A percentile compares a stretch with the other conserved stretches of the same genome.
phyloP scores from a whole-genome alignment of 2,113 vertebrate species.

The Proterorhinus semilunaris region DNA sequence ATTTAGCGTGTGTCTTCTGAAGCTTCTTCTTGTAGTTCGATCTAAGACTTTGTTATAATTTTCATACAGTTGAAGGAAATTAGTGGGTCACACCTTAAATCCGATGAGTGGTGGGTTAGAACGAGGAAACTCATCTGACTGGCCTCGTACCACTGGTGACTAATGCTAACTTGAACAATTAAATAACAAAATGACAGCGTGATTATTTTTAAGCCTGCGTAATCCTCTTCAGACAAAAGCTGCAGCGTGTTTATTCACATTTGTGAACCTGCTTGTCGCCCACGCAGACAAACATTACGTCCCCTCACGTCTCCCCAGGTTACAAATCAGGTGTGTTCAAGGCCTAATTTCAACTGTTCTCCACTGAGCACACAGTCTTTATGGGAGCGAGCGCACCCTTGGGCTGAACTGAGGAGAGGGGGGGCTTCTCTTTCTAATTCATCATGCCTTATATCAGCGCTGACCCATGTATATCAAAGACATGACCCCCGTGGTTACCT shows the following conservation, averaged over 20 bases:
- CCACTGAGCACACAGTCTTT: slow-evolving; percentile 46
- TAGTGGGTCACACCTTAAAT: too few species aligned
- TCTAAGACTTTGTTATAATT: too few species aligned
- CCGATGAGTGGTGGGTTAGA: too few species aligned
- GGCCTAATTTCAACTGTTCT: slow-evolving; percentile 68
- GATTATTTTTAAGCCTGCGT: not conserved
- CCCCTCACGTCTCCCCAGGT: slow-evolving; percentile 59
- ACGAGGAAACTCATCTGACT: too few species aligned
- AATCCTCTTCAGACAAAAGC: not conserved
- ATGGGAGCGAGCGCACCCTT: slow-evolving; percentile 44
- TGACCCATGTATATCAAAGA: slow-evolving; percentile 81
- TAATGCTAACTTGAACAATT: not conserved
- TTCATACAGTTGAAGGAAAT: too few species aligned
- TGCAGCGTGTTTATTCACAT: slow-evolving; percentile 46
- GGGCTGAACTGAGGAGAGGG: slow-evolving; percentile 56
- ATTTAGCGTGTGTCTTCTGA: too few species aligned
- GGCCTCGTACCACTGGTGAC: not conserved
- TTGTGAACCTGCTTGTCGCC: slow-evolving; percentile 24
- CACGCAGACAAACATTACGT: slow-evolving; percentile 14
- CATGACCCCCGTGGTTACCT: slow-evolving; percentile 85
- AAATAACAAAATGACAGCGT: not conserved
- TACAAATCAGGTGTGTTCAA: slow-evolving; percentile 61
- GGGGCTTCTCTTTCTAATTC: slow-evolving; percentile 77
- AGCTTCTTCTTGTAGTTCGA: too few species aligned
- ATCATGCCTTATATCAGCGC: slow-evolving; percentile 76